Evolutionary conservation across 2,888 invertebrate genomes (phyloP).

Genomic region (Ditylenchus weischeri): DNA sequence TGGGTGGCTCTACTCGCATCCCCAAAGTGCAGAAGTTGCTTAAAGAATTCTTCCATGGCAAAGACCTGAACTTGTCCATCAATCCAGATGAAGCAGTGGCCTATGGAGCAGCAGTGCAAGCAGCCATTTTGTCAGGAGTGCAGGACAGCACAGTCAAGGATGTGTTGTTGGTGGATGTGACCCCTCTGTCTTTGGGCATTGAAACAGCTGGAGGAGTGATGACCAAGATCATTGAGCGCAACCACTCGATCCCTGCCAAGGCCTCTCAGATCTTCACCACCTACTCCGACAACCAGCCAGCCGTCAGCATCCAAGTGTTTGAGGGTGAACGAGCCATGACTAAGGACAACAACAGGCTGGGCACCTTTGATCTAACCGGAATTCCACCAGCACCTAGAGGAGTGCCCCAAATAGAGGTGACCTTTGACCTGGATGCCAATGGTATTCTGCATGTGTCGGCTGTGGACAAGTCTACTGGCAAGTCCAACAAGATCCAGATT

Average conservation of each 20-base stretch:
- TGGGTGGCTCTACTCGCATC: constrained; percentile 83
- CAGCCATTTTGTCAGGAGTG: constrained; percentile 68
- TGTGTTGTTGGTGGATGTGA: constrained; percentile 74
- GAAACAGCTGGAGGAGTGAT: constrained; percentile 88
- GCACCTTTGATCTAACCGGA: too few relatives aligned
- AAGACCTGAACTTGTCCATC: constrained; percentile 69
- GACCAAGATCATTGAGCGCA: constrained; percentile 79
- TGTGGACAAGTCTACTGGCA: constrained; percentile 42
- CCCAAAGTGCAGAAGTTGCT: constrained; percentile 74
- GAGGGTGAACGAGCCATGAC: constrained; percentile 73
- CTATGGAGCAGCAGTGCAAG: constrained; percentile 95
- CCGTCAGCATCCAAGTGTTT: constrained; percentile 72
- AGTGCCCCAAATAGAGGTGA: too few relatives aligned
- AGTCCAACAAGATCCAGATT: too few relatives aligned
- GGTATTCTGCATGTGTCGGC: constrained; percentile 57
- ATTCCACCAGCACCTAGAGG: too few relatives aligned
- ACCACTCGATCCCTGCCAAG: constrained; percentile 60
- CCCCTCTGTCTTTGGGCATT: constrained; percentile 72
- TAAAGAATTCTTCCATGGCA: constrained; percentile 64
- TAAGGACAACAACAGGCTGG: constrained; percentile 82
- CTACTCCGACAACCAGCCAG: constrained; percentile 85
- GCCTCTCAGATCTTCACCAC: constrained; percentile 72
- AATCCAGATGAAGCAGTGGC: constrained; percentile 99
- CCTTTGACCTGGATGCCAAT: too few relatives aligned
- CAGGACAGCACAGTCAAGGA: constrained; percentile 45